Conservation (phyloP, 2,113 vertebrate species). For the Nipponia nippon region DNA sequence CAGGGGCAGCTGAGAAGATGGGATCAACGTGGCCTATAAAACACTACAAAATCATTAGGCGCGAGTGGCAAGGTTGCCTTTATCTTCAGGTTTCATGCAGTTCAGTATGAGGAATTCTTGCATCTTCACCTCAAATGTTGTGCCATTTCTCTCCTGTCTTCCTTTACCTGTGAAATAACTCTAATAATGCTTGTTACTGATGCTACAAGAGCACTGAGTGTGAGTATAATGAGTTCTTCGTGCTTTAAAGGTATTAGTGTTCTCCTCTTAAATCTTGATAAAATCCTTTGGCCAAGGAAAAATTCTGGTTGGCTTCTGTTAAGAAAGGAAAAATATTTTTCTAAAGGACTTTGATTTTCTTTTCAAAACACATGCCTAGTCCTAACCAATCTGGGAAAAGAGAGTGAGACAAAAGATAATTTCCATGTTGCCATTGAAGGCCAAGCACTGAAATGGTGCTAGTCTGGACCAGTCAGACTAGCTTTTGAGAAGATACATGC, state of each 20-base stretch:
- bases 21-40: not conserved
- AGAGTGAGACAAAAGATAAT: slow-evolving; percentile 45
- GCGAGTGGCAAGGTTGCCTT: not conserved
- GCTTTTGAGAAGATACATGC: slow-evolving; percentile 35
- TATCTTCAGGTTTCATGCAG: not conserved
- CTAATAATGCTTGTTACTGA: not conserved
- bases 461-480: slow-evolving; percentile 42
- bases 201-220: not conserved
- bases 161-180: slow-evolving; percentile 1
- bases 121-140: slow-evolving; percentile 5
- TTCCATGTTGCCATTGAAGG: slow-evolving; percentile 47
- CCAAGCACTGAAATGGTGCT: slow-evolving; percentile 60
- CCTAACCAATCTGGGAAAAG: slow-evolving; percentile 43
- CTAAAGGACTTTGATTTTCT: slow-evolving; percentile 45
- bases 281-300: slow-evolving; percentile 42
- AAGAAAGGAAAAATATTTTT: slow-evolving; percentile 34
- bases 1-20: not conserved
- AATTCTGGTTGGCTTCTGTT: slow-evolving; percentile 37
- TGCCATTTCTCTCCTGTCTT: not conserved
- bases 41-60: not conserved
- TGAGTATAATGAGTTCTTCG: slow-evolving; percentile 14
- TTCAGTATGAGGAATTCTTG: not conserved
- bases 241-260: slow-evolving; percentile 26
- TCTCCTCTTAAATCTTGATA: slow-evolving; percentile 56
- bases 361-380: slow-evolving; percentile 36